These are phyloP conservation scores for Syngnathus scovelli DNA, from an alignment of 2,113 vertebrate species.

Conservation along the genomic window DNA sequence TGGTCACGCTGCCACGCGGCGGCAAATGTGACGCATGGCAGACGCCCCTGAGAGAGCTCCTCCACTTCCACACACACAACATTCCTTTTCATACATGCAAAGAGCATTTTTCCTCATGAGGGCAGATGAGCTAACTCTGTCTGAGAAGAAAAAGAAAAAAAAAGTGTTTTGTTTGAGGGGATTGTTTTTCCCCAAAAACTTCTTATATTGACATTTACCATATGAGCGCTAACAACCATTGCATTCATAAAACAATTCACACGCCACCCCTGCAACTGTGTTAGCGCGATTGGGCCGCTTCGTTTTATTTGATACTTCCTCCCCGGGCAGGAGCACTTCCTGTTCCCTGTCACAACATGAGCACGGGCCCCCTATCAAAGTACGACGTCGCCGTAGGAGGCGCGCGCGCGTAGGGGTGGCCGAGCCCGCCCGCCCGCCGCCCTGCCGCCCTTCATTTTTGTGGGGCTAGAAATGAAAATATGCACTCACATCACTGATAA, in stretches of 20 bases:
- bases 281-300: conserved; percentile 5
- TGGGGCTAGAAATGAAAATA: conserved; percentile 1
- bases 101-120: too few relatives aligned
- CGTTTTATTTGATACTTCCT: conserved; percentile 74
- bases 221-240: too few relatives aligned
- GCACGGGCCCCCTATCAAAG: conserved; percentile 57
- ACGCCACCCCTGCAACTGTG: neutral
- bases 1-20: conserved; percentile 69
- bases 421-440: conserved; percentile 39
- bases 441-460: conserved; percentile 27
- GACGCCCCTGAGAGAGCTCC: conserved; percentile 34
- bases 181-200: too few relatives aligned
- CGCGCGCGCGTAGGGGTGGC: conserved; percentile 31
- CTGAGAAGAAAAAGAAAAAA: too few relatives aligned
- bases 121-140: too few relatives aligned
- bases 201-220: too few relatives aligned
- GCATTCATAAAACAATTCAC: too few relatives aligned
- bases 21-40: conserved; percentile 67
- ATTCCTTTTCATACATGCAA: neutral
- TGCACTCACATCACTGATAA: conserved; percentile 2
- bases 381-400: conserved; percentile 4
- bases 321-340: conserved; percentile 62
- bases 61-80: conserved; percentile 44
- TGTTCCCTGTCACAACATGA: conserved; percentile 64
- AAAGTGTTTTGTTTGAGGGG: too few relatives aligned